Evolutionary conservation across 2,113 vertebrate species (phyloP), one percentile per base, ranked within the genome.

Genomic region (Prinia subflava): DNA sequence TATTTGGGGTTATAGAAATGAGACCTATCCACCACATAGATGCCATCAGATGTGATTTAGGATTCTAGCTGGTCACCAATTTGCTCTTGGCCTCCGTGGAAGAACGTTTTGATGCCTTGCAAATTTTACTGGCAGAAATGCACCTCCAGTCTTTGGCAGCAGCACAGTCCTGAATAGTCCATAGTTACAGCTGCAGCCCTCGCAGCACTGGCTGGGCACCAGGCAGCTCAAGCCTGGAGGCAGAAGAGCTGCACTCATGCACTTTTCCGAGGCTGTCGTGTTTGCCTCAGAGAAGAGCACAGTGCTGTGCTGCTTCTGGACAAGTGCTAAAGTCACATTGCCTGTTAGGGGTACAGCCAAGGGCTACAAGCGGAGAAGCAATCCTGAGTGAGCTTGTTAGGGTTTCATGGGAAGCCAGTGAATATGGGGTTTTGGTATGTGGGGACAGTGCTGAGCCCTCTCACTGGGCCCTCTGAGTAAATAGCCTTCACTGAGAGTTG

Each of bases 281-380:
- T 68, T 70, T 74, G 24, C 42, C 67, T 74, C 0, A 0, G 35
- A 69, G 83, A 18, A 73, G 18, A 49, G 33, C 28, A 12, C 2
- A 16, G 44, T 2, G n/a, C 31, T 1, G 1, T 50, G 60, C 20
- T 69, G 30, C 79, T 60, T 55, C 65, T 4, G 2, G 41, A 35
- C 0, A 2, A 17, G 35, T 4, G 41, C 27, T 64, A 27, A 21
- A 81, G 53, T 52, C 30, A 35, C 0, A 4, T 2, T 74, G 41
- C 50, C 65, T 52, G 5, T 20, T 25, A n/a, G 30, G 28, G 25
- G 35, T 55, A 27, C 28, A 73, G 59, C 25, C 20, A 2, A 17
- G 44, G 49, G 11, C 73, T 50, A 4, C 28, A 18, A 46, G 20
- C 5, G 35, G 10, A 69, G 28, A 68, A 52, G 35, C 19, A 41